Evolutionary conservation across 2,797 vertebrate genomes (phyloP), one percentile per base, ranked within the genome.

Genomic region (Triplophysa bombifrons): DNA sequence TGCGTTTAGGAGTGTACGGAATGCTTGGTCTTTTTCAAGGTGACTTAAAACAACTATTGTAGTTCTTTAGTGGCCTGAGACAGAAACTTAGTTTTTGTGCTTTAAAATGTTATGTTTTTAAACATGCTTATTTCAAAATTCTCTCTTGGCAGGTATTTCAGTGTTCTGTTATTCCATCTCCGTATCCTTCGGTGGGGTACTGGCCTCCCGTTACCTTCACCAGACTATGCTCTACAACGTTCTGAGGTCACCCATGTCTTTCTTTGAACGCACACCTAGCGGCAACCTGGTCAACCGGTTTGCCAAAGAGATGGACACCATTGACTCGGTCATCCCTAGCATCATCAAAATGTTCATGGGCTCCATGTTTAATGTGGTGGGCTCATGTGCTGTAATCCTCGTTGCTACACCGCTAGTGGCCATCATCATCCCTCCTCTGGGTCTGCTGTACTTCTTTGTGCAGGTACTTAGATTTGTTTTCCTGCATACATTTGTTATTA

Each of bases 331-430:
- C 83, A 96, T 99, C 56, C 98, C 98, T 0, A 94, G 92, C 85
- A 94, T 98, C 75, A 94, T 98, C 79, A 98, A 96, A 92, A 99
- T 99, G 97, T 98, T 98, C 90, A 92, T 98, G 93, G 96, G 96
- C 81, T 99, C 96, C 0, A 86, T 96, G 16, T 98, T 98, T 79
- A 97, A 92, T 0, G 96, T 98, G 34, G 34, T 98, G 0, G 94
- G 94, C 0, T 89, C 95, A 53, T 97, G 96, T 72, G 83, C 94
- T 7, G 64, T 98, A 83, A 98, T 99, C 87, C 90, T 99, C 66
- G 66, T 97, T 19, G 94, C 97, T 83, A 98, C 97, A 0, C 97
- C 98, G 0, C 87, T 97, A 8, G 95, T 95, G 0, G 94, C 95
- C 0, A 86, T 94, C 68, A 89, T 95, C 85, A 97, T 99, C 82